phyloP scores from a whole-genome alignment of 2,113 vertebrate species.

The Todiramphus chloris region DNA sequence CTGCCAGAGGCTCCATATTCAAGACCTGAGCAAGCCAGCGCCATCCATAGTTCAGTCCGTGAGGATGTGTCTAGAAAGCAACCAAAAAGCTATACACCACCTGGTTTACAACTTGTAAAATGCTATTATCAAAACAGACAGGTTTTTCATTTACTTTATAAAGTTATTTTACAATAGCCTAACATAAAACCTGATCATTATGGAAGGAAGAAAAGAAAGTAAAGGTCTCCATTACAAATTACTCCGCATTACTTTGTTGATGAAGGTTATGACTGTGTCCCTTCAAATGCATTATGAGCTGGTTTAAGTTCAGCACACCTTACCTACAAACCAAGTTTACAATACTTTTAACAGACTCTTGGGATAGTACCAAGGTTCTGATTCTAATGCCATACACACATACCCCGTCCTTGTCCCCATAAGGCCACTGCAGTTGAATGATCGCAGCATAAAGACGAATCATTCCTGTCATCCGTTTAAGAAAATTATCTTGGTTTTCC shows the following conservation, averaged over 20 bases:
- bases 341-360: not conserved
- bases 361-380: not conserved
- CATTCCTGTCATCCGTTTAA: slow-evolving; percentile 98
- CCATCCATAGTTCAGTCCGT: slow-evolving; percentile 91
- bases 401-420: slow-evolving; percentile 83
- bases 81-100: not conserved
- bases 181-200: not conserved
- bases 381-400: not conserved
- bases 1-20: slow-evolving; percentile 92
- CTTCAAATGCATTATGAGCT: not conserved
- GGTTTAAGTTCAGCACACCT: not conserved
- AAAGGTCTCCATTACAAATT: not conserved
- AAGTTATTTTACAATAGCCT: not conserved
- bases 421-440: slow-evolving; percentile 89
- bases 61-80: slow-evolving; percentile 77
- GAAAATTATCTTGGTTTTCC: slow-evolving; percentile 90
- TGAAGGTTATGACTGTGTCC: not conserved
- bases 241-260: not conserved
- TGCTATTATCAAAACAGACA: not conserved
- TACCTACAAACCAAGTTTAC: not conserved
- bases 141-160: not conserved
- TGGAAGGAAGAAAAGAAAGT: too few relatives aligned
- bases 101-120: not conserved
- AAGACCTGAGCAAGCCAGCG: slow-evolving; percentile 92
- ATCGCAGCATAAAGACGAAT: slow-evolving; percentile 94